A percentile compares a stretch with the other conserved stretches of the same genome.
phyloP scores from a whole-genome alignment of 2,797 vertebrate genomes.

The Balearica regulorum region DNA sequence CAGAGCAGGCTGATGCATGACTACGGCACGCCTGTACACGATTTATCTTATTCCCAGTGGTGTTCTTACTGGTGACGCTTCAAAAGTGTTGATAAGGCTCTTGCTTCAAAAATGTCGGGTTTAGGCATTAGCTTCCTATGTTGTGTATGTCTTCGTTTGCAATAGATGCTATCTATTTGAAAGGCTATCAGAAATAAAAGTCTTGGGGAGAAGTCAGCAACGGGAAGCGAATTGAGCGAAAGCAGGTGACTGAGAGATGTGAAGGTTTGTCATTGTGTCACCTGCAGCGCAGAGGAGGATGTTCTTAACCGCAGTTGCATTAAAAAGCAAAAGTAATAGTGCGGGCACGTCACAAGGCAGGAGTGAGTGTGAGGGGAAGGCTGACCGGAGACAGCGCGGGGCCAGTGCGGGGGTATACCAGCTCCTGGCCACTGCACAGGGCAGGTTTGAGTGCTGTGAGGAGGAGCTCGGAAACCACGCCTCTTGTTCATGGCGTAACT shows the following conservation, averaged over 20 bases:
- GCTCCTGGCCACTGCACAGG: background rate
- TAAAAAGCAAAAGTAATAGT: background rate
- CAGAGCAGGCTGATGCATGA: background rate
- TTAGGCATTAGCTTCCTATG: background rate
- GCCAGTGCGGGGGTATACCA: background rate
- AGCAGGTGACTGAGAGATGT: background rate
- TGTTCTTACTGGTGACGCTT: background rate
- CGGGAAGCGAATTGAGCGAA: background rate
- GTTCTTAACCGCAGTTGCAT: background rate
- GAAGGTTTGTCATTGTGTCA: background rate
- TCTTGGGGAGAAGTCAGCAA: background rate
- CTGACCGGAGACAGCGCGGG: background rate
- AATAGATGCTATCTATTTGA: background rate
- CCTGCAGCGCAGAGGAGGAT: background rate
- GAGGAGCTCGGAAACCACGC: background rate
- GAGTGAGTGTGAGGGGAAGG: fast-evolving
- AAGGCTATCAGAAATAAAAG: background rate
- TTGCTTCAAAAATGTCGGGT: background rate
- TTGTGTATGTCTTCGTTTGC: background rate
- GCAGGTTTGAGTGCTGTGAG: background rate
- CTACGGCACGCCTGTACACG: background rate
- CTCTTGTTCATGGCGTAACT: background rate
- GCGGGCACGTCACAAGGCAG: fast-evolving
- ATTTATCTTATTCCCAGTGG: background rate
- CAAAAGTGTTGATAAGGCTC: background rate